phyloP scores from a whole-genome alignment of 2,113 vertebrate genomes.

The Cricetomys ansorgei region DNA sequence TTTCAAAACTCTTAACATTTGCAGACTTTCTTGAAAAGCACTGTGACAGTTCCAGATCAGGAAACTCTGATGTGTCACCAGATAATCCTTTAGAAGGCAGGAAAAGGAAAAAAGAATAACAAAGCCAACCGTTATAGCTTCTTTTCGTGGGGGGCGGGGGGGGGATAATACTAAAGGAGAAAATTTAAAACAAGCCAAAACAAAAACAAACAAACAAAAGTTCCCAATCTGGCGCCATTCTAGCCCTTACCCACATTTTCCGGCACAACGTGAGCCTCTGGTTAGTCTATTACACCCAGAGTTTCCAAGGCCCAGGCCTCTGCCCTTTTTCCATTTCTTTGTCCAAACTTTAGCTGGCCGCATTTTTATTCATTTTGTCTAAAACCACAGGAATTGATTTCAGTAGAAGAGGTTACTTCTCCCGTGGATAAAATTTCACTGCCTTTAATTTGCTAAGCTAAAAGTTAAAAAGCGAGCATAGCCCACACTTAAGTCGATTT shows the following conservation, averaged over 20 bases:
- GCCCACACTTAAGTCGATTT: constrained; percentile 7
- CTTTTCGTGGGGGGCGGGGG: too few species aligned
- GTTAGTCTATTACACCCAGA: constrained; percentile 41
- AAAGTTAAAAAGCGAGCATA: constrained; percentile 3
- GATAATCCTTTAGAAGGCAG: constrained; percentile 15
- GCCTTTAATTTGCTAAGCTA: constrained; percentile 25
- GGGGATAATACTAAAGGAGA: too few species aligned
- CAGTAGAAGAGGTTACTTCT: constrained; percentile 24
- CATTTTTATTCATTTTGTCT: constrained; percentile 64
- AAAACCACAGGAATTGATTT: constrained; percentile 47
- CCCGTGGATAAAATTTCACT: constrained; percentile 2
- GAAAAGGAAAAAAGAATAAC: not conserved
- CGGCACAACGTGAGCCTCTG: constrained; percentile 30
- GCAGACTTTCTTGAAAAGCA: constrained; percentile 67
- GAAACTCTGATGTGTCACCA: constrained; percentile 19
- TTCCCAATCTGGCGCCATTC: not conserved
- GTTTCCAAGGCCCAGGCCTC: constrained; percentile 49
- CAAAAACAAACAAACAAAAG: not conserved
- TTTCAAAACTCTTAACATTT: constrained; percentile 28
- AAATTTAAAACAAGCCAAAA: not conserved
- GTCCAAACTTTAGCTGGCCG: constrained; percentile 60
- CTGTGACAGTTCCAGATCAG: not conserved
- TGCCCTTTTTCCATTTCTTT: constrained; percentile 40
- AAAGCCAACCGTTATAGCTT: not conserved
- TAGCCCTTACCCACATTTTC: constrained; percentile 62